phyloP scores from a whole-genome alignment of 2,888 invertebrate genomes.

The Trichogramma dendrolimi region DNA sequence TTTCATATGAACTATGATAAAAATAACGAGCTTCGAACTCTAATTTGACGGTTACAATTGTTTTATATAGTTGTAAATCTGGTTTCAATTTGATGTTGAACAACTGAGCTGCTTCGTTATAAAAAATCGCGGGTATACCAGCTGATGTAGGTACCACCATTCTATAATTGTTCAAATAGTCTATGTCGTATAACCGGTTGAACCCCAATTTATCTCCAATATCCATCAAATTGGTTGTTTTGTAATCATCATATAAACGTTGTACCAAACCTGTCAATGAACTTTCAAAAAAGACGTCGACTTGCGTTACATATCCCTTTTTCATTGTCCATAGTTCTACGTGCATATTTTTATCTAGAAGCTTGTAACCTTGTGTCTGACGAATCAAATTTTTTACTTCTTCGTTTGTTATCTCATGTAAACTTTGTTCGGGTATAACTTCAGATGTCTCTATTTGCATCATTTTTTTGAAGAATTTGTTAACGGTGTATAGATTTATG shows the following conservation, averaged over 20 bases:
- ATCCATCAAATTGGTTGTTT: slow-evolving; percentile 4
- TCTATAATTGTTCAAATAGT: slow-evolving; percentile 35
- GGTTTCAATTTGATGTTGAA: slow-evolving; percentile 13
- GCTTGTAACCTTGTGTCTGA: slow-evolving; percentile 5
- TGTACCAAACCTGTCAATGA: neutral
- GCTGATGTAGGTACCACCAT: slow-evolving; percentile 48
- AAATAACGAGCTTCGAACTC: slow-evolving; percentile 41
- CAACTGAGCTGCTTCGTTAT: slow-evolving; percentile 41
- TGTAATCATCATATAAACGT: slow-evolving; percentile 4
- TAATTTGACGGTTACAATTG: slow-evolving; percentile 33
- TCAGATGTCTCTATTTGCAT: neutral
- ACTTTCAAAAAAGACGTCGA: slow-evolving; percentile 11
- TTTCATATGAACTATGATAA: slow-evolving; percentile 43
- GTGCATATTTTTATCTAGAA: slow-evolving; percentile 28
- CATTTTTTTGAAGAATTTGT: slow-evolving; percentile 1
- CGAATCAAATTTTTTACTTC: slow-evolving; percentile 32
- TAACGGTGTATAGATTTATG: slow-evolving; percentile 25
- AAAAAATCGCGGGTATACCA: slow-evolving; percentile 47
- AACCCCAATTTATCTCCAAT: slow-evolving; percentile 7
- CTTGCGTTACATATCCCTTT: slow-evolving; percentile 21
- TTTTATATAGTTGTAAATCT: slow-evolving; percentile 22
- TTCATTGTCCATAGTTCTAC: slow-evolving; percentile 34
- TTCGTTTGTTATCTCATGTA: slow-evolving; percentile 23
- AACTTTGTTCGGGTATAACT: neutral
- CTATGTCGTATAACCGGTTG: slow-evolving; percentile 31